Conservation (phyloP, 1,140 invertebrate species). For the Drosophila pachea region DNA sequence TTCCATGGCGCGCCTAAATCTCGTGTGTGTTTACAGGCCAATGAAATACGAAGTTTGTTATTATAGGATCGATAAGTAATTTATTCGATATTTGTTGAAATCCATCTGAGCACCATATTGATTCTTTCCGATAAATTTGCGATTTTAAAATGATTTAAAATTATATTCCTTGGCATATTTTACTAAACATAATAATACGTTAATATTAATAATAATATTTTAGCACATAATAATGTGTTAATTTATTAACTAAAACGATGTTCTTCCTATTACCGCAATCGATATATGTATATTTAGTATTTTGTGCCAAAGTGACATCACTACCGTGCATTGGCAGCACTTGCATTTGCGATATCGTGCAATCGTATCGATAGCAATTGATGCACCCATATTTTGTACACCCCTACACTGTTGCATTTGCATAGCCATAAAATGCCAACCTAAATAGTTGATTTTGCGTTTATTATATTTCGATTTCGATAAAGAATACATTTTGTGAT, state of each 20-base stretch:
- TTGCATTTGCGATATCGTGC: slow-evolving; percentile 22
- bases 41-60: background rate
- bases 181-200: too few species aligned
- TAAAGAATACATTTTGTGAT: slow-evolving; percentile 47
- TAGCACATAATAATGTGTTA: too few species aligned
- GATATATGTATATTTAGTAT: background rate
- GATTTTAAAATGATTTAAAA: too few species aligned
- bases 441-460: slow-evolving; percentile 55
- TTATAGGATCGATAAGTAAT: background rate
- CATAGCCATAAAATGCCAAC: slow-evolving; percentile 54
- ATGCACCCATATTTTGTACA: slow-evolving; percentile 37
- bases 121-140: background rate
- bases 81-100: background rate
- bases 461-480: slow-evolving; percentile 42
- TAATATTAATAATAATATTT: too few species aligned
- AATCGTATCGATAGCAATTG: slow-evolving; percentile 31
- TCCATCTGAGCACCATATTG: background rate
- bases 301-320: background rate
- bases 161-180: too few species aligned
- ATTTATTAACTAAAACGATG: background rate
- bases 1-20: slow-evolving; percentile 11
- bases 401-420: slow-evolving; percentile 62
- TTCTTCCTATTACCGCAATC: background rate
- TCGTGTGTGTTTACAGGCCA: background rate
- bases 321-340: slow-evolving; percentile 15